Percentiles rank a stretch among this genome's conserved stretches.
Conservation (phyloP, 2,113 vertebrate species). For the Anarhynchus alexandrinus region DNA sequence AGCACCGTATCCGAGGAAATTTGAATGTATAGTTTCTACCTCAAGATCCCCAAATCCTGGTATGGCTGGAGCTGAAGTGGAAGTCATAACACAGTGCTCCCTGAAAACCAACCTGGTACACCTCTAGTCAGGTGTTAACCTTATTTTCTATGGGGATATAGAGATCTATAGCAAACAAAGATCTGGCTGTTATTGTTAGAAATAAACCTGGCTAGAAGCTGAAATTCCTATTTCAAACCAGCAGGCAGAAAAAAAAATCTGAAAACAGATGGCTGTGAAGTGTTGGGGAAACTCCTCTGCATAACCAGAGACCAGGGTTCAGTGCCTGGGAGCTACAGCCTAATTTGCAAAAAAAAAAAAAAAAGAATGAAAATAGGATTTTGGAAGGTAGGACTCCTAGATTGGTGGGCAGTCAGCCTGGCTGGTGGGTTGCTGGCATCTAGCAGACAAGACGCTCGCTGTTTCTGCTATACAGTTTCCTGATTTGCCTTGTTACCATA, state of each 20-base stretch:
- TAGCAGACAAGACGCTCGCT: fast-evolving
- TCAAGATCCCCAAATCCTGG: neutral
- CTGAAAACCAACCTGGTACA: neutral
- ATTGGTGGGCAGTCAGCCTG: neutral
- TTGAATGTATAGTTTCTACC: neutral
- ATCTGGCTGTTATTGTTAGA: neutral
- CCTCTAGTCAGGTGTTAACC: neutral
- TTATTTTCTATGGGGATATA: neutral
- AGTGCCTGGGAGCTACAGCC: neutral
- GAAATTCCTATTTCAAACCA: neutral
- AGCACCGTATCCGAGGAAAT: neutral
- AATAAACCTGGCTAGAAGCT: neutral
- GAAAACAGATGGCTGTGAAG: neutral
- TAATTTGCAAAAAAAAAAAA: neutral
- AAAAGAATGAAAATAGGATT: neutral
- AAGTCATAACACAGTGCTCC: neutral
- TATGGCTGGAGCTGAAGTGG: neutral
- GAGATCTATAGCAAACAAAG: neutral
- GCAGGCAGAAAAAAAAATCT: neutral
- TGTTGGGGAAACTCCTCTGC: neutral
- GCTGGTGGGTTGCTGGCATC: neutral
- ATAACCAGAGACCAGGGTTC: neutral
- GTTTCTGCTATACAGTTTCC: fast-evolving
- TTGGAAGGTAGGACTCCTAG: neutral
- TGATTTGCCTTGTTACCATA: neutral